These are phyloP conservation scores for Branchinecta lindahli DNA, from an alignment of 1,140 invertebrate species.

Conservation along the genomic window DNA sequence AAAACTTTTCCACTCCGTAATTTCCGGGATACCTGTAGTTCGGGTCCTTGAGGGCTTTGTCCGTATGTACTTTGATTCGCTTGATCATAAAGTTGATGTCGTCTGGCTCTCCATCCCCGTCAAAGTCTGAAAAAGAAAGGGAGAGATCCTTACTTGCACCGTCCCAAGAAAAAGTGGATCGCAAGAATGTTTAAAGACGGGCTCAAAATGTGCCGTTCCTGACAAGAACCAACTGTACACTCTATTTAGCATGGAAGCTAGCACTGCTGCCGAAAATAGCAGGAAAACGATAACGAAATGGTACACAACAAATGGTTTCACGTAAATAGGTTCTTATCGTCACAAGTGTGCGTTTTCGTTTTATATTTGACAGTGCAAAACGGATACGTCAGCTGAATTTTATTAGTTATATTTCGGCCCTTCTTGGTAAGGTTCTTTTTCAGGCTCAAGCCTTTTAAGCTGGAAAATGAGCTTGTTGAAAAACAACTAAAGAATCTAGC, in stretches of 20 bases:
- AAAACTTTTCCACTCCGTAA: conserved; percentile 84
- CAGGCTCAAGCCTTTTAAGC: too few species aligned
- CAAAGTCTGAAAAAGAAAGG: conserved; percentile 59
- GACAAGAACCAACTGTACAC: neutral
- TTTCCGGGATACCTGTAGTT: conserved; percentile 77
- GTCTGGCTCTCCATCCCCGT: conserved; percentile 73
- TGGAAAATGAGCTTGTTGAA: too few species aligned
- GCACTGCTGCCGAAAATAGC: too few species aligned
- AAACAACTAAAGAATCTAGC: too few species aligned
- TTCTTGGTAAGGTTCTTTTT: too few species aligned
- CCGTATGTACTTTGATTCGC: conserved; percentile 79
- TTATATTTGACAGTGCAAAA: too few species aligned
- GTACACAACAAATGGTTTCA: too few species aligned
- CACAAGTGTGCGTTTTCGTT: too few species aligned
- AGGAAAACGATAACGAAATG: too few species aligned
- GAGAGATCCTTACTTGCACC: conserved; percentile 15
- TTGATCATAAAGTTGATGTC: conserved; percentile 94
- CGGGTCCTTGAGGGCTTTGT: conserved; percentile 60
- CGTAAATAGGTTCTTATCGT: too few species aligned
- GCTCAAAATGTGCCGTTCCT: neutral
- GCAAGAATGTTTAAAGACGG: neutral
- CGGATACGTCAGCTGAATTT: too few species aligned
- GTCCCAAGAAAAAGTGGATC: neutral
- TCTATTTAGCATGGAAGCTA: neutral
- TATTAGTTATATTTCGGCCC: too few species aligned